Conservation (phyloP, 2,113 vertebrate genomes). For the Perccottus glenii region DNA sequence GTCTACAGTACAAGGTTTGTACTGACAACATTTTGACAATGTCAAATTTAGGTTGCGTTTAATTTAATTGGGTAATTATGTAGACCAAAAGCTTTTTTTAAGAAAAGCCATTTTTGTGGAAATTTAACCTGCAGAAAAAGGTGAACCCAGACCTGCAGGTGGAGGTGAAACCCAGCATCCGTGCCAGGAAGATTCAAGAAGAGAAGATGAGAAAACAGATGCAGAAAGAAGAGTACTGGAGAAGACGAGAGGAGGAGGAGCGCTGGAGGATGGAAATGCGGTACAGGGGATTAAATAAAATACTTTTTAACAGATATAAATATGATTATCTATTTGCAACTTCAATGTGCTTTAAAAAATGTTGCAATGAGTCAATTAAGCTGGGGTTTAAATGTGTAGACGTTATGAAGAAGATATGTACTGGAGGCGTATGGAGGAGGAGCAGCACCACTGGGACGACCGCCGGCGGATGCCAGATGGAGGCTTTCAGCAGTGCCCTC, state of each 20-base stretch:
- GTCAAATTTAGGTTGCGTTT: not conserved
- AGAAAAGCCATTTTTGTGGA: not conserved
- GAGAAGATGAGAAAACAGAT: slow-evolving; percentile 99
- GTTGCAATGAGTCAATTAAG: too few species aligned
- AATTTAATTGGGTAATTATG: too few species aligned
- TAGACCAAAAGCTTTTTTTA: too few species aligned
- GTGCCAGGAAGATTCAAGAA: slow-evolving; percentile 96
- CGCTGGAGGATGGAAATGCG: slow-evolving; percentile 99
- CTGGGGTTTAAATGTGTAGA: slow-evolving; percentile 64
- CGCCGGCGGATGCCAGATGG: slow-evolving; percentile 91
- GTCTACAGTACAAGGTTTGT: slow-evolving; percentile 94
- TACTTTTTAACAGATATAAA: too few species aligned
- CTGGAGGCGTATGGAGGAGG: slow-evolving; percentile 97
- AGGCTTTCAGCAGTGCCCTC: slow-evolving; percentile 91
- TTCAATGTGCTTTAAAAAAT: too few species aligned
- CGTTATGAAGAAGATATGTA: slow-evolving; percentile 99
- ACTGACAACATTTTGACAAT: not conserved
- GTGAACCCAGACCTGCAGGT: slow-evolving; percentile 98
- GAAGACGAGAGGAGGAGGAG: slow-evolving; percentile 94
- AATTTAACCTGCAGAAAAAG: slow-evolving; percentile 88
- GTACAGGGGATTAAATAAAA: slow-evolving; percentile 59
- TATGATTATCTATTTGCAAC: too few species aligned
- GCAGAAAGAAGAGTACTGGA: slow-evolving; percentile 99
- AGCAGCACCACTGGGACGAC: slow-evolving; percentile 98
- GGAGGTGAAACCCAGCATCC: slow-evolving; percentile 97